Base-by-base conservation (phyloP, 2,888 invertebrate genomes). In the Cryptocephalus moraei region DNA sequence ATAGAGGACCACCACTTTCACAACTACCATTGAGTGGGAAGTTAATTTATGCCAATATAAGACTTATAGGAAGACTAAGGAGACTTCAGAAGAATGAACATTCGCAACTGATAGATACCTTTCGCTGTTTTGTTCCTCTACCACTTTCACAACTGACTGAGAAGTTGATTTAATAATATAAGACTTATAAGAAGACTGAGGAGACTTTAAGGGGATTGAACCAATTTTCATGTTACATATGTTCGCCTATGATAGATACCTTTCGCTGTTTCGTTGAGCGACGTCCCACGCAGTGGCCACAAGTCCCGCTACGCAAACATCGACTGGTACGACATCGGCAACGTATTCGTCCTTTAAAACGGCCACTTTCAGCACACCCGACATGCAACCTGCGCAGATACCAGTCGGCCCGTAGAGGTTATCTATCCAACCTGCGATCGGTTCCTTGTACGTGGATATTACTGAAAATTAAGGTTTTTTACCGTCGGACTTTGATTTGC, bases 351-450 rank as follows among this genome's bases (percentile, higher is more conserved):
- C 69, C 57, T 86, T 80, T 64, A 86, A 82, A 53, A 86, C 82
- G 73, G 91, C 76, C 1, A 87, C 76, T 33, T 82, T 74, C 39
- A 87, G 63, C 1, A 91, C 77, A 49, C 93, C 93, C 22, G 84
- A 83, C 0, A 88, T 86, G 4, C 83, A 81, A 0, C 84, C 86
- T 9, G 84, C 75, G 54, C 80, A 82, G 38, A 78, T 75, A 0
- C 82, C 91, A 8, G 89, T 90, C 1, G 91, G 88, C 4, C 93
- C 93, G 63, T 93, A 93, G 58, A 89, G 77, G 62, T 91, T 94
- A 71, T 92, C 91, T 11, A 91, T 87, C 91, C 92, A 94, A 1
- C 90, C 91, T 53, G 81, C 72, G 0, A 85, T 70, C 0, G 88
- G 88, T 64, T 87, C 86, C 43, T 77, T 78, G 60, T 84, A 86